Base-by-base conservation (phyloP, 2,888 invertebrate species). In the Tetheella fluctuosa region DNA sequence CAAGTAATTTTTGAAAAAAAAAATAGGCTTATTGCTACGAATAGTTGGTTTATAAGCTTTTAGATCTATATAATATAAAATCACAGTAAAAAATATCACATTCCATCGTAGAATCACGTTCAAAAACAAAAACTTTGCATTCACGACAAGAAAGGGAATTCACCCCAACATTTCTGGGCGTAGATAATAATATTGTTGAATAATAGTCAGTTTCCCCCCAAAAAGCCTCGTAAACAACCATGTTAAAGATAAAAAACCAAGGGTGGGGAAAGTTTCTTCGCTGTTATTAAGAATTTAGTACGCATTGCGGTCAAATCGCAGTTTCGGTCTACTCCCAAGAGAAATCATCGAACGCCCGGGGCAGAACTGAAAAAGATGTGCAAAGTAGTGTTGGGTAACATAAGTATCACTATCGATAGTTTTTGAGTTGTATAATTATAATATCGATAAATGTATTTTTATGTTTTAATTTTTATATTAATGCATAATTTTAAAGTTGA, bases 251-350 rank as follows among this genome's bases (percentile, higher is more conserved):
- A 55, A 55, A 55, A 55, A 34, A 55, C 20, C 48, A 20, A 48
- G 48, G 48, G 55, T 20, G 20, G 55, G 55, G 13, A 55, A 55
- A 55, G 20, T 72, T 80, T 82, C 76, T 78, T 71, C 71, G 73
- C 71, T 70, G 76, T 77, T 77, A 79, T 84, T 79, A 84, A 83
- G 74, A 81, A 85, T 85, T 82, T 76, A 85, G 73, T 73, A 69
- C 67, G 71, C 73, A 74, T 74, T 63, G 76, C 73, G 82, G 85
- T 82, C 78, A 73, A 78, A 73, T 73, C 65, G 68, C 62, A 63
- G 62, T 65, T 58, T 54, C 34, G 39, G 42, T 54, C 23, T 12
- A 17, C 58, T 76, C 82, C 81, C 71, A 56, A 23, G 83, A 82
- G 83, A 82, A 82, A 82, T 82, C 81, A 81, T 75, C 62, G 72